Percentiles rank a stretch among this genome's conserved stretches.
phyloP scores from a whole-genome alignment of 2,797 vertebrate genomes.

The Brachyrhaphis roseni region DNA sequence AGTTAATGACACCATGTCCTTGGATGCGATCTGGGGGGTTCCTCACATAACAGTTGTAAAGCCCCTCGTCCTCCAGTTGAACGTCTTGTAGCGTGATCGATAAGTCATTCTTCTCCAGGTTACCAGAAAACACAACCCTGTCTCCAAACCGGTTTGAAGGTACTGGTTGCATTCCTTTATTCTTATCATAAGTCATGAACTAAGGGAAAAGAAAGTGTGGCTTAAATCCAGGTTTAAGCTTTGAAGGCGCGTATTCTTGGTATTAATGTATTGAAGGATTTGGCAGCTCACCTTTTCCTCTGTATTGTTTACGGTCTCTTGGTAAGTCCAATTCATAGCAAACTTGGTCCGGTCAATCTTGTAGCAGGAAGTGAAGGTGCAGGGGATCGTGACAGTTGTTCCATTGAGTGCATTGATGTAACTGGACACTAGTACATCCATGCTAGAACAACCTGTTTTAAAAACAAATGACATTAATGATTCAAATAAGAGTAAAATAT shows the following conservation, averaged over 20 bases:
- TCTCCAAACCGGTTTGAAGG: constrained; percentile 86
- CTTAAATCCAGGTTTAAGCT: constrained; percentile 1
- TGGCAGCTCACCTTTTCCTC: constrained; percentile 87
- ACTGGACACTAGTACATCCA: constrained; percentile 87
- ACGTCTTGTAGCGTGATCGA: constrained; percentile 91
- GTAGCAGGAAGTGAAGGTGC: constrained; percentile 96
- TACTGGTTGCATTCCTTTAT: constrained; percentile 85
- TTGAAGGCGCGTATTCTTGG: constrained; percentile 1
- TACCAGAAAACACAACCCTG: constrained; percentile 90
- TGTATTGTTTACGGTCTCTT: constrained; percentile 86
- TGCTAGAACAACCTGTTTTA: constrained; percentile 80
- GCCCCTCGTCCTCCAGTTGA: constrained; percentile 87
- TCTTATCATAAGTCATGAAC: constrained; percentile 88
- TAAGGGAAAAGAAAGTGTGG: constrained; percentile 53
- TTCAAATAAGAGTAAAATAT: background rate
- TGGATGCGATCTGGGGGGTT: constrained; percentile 93
- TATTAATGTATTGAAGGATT: background rate
- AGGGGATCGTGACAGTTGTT: constrained; percentile 87
- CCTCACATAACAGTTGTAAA: constrained; percentile 91
- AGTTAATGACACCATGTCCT: constrained; percentile 84
- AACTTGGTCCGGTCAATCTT: constrained; percentile 90
- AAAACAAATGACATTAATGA: constrained; percentile 6
- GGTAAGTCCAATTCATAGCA: constrained; percentile 97
- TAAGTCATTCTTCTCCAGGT: constrained; percentile 91
- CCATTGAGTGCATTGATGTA: constrained; percentile 89